Conservation (phyloP, 1,140 invertebrate species). For the Heliconius hermathena region DNA sequence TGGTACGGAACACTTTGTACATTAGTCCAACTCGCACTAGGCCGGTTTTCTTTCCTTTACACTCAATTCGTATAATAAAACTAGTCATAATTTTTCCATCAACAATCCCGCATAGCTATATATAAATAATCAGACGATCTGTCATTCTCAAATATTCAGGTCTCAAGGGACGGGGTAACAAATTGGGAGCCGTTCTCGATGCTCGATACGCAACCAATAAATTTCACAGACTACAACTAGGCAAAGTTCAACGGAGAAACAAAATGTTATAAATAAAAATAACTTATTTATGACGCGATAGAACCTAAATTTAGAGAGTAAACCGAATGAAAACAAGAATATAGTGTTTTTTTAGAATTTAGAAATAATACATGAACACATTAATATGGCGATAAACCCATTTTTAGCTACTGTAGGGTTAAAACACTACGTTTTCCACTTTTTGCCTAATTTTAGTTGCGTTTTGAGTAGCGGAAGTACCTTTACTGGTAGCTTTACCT, state of each 20-base stretch:
- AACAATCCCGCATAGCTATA: conserved; percentile 11
- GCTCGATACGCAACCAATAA: conserved; percentile 39
- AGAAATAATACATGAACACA: too few relatives aligned
- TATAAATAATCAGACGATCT: conserved; percentile 32
- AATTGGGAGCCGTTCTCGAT: conserved; percentile 40
- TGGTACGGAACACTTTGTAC: too few relatives aligned
- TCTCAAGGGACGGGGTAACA: conserved; percentile 33
- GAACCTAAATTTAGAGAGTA: neutral
- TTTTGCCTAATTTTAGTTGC: too few relatives aligned
- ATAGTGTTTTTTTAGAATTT: neutral
- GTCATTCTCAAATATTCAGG: conserved; percentile 45
- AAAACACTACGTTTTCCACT: too few relatives aligned
- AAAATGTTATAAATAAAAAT: conserved; percentile 19
- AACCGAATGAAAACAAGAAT: neutral
- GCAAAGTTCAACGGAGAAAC: conserved; percentile 21
- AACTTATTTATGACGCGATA: conserved; percentile 27
- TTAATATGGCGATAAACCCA: too few relatives aligned
- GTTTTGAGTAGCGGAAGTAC: too few relatives aligned
- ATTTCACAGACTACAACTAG: conserved; percentile 34
- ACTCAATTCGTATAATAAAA: neutral
- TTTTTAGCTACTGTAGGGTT: too few relatives aligned
- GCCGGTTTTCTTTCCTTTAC: neutral
- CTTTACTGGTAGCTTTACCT: too few relatives aligned
- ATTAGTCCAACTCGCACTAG: too few relatives aligned
- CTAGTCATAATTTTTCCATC: neutral